Conservation (phyloP, 2,888 invertebrate genomes). For the Scaptomyza reducta region DNA sequence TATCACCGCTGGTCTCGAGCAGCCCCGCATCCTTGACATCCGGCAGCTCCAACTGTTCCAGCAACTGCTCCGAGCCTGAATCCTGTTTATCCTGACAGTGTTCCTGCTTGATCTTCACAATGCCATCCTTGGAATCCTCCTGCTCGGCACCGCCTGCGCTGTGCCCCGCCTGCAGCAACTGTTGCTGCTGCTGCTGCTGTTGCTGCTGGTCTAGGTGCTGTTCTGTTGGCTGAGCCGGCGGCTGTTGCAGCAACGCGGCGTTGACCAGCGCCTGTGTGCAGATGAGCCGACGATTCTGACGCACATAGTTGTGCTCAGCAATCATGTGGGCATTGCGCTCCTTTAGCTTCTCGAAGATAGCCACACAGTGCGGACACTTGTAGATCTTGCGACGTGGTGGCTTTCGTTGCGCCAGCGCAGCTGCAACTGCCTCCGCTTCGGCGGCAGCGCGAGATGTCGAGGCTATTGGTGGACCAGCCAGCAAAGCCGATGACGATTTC, state of each 20-base stretch:
- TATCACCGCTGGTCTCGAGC: slow-evolving; percentile 56
- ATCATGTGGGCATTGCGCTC: slow-evolving; percentile 84
- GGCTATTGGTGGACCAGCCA: slow-evolving; percentile 81
- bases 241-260: slow-evolving; percentile 33
- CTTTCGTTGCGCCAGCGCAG: slow-evolving; percentile 59
- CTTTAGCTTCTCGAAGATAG: slow-evolving; percentile 81
- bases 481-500: slow-evolving; percentile 68
- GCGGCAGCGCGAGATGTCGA: slow-evolving; percentile 65
- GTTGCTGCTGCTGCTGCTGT: slow-evolving; percentile 40
- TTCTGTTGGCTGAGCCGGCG: slow-evolving; percentile 13
- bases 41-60: slow-evolving; percentile 65
- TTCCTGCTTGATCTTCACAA: slow-evolving; percentile 82
- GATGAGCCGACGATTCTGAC: slow-evolving; percentile 82
- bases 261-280: slow-evolving; percentile 67
- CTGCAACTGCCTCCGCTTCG: slow-evolving; percentile 59
- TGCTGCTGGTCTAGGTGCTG: slow-evolving; percentile 20
- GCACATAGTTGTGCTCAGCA: slow-evolving; percentile 82
- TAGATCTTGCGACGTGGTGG: slow-evolving; percentile 81
- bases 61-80: slow-evolving; percentile 43
- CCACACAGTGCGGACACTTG: slow-evolving; percentile 82
- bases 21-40: slow-evolving; percentile 72
- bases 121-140: slow-evolving; percentile 80
- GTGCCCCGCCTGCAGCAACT: slow-evolving; percentile 30
- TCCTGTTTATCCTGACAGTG: slow-evolving; percentile 63
- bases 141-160: slow-evolving; percentile 37